Base-by-base conservation (phyloP, 2,797 vertebrate genomes). In the Platyrinchus mystaceus region DNA sequence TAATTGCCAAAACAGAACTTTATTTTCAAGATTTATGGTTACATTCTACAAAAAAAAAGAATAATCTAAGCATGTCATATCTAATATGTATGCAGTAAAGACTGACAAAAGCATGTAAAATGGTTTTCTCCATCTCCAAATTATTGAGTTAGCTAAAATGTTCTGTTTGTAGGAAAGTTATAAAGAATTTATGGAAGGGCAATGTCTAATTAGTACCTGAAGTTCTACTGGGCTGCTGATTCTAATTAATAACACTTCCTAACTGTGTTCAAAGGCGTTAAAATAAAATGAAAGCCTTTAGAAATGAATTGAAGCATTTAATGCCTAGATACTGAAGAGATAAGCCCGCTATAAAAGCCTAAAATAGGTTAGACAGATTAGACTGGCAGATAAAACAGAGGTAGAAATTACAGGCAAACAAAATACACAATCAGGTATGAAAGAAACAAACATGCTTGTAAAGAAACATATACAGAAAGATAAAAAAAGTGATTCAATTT, bases 181-280 rank as follows among this genome's bases (percentile, higher is more conserved):
- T 52, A 78, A 95, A 84, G 68, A 70, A 90, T 74, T 90, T 94
- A 82, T 15, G 7, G 49, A 94, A 94, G 75, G 79, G 68, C 49
- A 94, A 90, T 63, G 50, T 37, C 70, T 96, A 94, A 96, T 95
- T 88, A 96, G 58, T 84, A 97, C 83, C 87, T 96, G 84, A 94
- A 92, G 46, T 91, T 92, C 82, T 89, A 92, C 28, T 66, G 77
- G 37, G 67, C 30, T 88, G 82, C 62, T 79, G 56, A 84, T 93
- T 96, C 87, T 88, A 93, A 95, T 96, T 95, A 93, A 90, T 96
- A 96, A 95, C 77, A 97, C 49, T 95, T 96, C 76, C 70, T 86
- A 94, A 94, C 70, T 88, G 63, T 88, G 63, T 95, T 97, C 87
- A 94, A 91, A 90, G 36, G 66, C 83, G 90, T 94, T 94, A 91